Conservation (phyloP, 1,140 invertebrate species). For the Drosophila pectinifera region DNA sequence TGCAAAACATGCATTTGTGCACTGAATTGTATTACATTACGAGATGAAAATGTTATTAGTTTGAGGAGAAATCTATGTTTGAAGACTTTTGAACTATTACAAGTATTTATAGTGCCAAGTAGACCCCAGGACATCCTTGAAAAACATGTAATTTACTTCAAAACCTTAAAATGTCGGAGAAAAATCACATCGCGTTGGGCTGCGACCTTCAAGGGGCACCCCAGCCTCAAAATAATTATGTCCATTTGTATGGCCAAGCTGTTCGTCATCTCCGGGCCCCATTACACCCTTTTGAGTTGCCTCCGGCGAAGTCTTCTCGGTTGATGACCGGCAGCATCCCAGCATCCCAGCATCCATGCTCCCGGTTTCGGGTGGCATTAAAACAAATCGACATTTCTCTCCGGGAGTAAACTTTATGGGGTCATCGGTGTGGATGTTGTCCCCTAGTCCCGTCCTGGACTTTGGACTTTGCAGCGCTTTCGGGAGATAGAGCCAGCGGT, state of each 20-base stretch:
- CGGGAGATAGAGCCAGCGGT: slow-evolving; percentile 27
- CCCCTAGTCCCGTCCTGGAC: slow-evolving; percentile 14
- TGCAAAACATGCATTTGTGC: too few species aligned
- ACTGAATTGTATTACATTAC: too few species aligned
- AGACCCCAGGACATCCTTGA: neutral
- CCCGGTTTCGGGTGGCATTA: slow-evolving; percentile 38
- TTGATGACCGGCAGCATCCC: slow-evolving; percentile 3
- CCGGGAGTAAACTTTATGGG: slow-evolving; percentile 32
- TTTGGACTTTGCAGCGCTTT: slow-evolving; percentile 19
- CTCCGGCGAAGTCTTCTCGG: slow-evolving; percentile 3
- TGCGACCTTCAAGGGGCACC: slow-evolving; percentile 21
- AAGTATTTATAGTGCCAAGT: too few species aligned
- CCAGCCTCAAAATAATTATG: slow-evolving; percentile 67
- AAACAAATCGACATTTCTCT: slow-evolving; percentile 48
- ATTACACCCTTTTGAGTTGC: slow-evolving; percentile 64
- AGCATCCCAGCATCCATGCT: neutral
- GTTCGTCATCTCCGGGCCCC: slow-evolving; percentile 55
- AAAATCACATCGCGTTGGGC: too few species aligned
- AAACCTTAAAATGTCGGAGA: neutral
- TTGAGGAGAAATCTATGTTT: neutral
- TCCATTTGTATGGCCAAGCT: slow-evolving; percentile 69
- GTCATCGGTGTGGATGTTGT: slow-evolving; percentile 41
- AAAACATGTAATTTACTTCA: neutral
- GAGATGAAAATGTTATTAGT: too few species aligned
- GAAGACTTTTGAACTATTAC: too few species aligned